phyloP scores from a whole-genome alignment of 2,797 vertebrate species.

The Salmo trutta region DNA sequence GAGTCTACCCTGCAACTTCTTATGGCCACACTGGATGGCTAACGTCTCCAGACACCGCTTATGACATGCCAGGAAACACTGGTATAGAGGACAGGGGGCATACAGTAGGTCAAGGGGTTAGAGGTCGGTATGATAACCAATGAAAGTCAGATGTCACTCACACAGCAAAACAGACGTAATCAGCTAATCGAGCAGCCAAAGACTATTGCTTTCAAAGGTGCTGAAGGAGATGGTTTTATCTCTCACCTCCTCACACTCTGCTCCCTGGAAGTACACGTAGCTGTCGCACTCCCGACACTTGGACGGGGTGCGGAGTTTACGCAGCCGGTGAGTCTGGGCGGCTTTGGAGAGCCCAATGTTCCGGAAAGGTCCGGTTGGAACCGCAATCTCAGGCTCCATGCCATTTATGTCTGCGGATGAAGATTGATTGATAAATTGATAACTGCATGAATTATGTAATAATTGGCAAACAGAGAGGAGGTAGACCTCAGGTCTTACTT shows the following conservation, averaged over 20 bases:
- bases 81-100: background rate
- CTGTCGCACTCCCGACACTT: slow-evolving; percentile 97
- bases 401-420: slow-evolving; percentile 80
- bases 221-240: too few relatives aligned
- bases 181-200: background rate
- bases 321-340: slow-evolving; percentile 88
- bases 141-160: background rate
- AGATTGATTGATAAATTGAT: background rate
- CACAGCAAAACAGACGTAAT: background rate
- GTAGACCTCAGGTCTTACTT: slow-evolving; percentile 69
- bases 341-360: slow-evolving; percentile 92
- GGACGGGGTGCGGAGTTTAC: slow-evolving; percentile 89
- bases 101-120: background rate
- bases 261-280: slow-evolving; percentile 98
- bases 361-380: slow-evolving; percentile 87
- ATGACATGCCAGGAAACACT: slow-evolving; percentile 96
- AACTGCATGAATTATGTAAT: background rate
- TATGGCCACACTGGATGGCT: slow-evolving; percentile 95
- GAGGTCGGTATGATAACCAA: background rate
- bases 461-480: background rate
- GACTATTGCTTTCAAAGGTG: background rate
- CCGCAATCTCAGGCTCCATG: slow-evolving; percentile 79
- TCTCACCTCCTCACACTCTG: slow-evolving; percentile 95
- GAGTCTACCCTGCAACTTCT: slow-evolving; percentile 91
- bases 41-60: slow-evolving; percentile 96